These are phyloP conservation scores for Sebastes steindachneri DNA, from an alignment of 2,797 vertebrate species.

Conservation along the genomic window DNA sequence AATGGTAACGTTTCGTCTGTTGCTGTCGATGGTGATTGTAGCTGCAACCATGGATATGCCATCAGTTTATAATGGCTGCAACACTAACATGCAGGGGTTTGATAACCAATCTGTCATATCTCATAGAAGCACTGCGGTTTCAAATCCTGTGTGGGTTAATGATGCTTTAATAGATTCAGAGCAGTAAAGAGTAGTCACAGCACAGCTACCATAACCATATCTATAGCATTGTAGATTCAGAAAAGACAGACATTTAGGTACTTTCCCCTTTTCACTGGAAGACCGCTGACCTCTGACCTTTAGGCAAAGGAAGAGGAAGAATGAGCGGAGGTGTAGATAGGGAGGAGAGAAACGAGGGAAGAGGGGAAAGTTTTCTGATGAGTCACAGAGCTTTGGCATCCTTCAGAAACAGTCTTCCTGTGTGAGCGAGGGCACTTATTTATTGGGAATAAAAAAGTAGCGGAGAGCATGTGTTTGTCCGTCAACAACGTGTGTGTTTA, in stretches of 20 bases:
- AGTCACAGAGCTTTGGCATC: conserved; percentile 65
- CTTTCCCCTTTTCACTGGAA: neutral
- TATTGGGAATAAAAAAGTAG: neutral
- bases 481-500: conserved; percentile 52
- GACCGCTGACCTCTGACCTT: conserved; percentile 17
- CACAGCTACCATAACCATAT: neutral
- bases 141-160: neutral
- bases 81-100: neutral
- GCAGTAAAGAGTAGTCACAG: neutral
- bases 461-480: conserved; percentile 45
- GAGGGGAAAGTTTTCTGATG: conserved; percentile 54
- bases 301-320: conserved; percentile 4
- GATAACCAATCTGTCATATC: neutral
- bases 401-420: conserved; percentile 19
- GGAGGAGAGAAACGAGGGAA: neutral
- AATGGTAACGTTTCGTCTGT: too few species aligned
- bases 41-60: neutral
- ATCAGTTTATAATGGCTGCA: neutral
- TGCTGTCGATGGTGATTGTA: neutral
- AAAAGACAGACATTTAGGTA: neutral
- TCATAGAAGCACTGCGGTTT: neutral
- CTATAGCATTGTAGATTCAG: neutral
- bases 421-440: conserved; percentile 17
- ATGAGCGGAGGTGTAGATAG: neutral
- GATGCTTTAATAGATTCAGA: neutral